These are phyloP conservation scores for Tangara arthus DNA, from an alignment of 2,797 vertebrate genomes.

Conservation along the genomic window DNA sequence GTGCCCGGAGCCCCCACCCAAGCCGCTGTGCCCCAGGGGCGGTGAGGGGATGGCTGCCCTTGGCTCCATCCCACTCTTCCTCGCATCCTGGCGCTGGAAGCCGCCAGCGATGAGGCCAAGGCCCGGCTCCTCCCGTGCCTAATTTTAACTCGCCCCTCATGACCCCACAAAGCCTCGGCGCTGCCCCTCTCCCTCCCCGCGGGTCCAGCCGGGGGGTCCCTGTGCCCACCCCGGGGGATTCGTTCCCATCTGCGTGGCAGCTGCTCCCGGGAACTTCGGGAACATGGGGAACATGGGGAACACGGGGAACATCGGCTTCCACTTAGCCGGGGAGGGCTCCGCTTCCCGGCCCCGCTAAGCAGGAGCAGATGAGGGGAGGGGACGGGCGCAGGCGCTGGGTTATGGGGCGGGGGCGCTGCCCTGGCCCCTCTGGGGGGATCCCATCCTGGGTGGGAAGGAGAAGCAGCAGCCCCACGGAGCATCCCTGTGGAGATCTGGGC, in stretches of 20 bases:
- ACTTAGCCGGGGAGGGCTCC: background rate
- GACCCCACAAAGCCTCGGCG: rapidly evolving
- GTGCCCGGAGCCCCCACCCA: background rate
- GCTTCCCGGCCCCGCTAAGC: constrained; percentile 15
- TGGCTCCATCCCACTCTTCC: rapidly evolving
- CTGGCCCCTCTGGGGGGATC: no score
- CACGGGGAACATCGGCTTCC: constrained; percentile 42
- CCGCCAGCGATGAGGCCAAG: background rate
- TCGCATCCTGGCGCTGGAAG: background rate
- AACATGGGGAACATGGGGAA: no score
- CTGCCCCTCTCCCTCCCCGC: background rate
- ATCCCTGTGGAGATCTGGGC: background rate
- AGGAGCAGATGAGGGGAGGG: constrained; percentile 44
- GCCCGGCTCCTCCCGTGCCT: background rate
- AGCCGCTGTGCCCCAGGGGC: rapidly evolving
- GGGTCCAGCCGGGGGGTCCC: background rate
- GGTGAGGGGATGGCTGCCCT: background rate
- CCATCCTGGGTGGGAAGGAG: background rate
- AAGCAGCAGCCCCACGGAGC: background rate
- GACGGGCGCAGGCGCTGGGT: rapidly evolving
- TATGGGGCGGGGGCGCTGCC: background rate
- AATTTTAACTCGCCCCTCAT: background rate
- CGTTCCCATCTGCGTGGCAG: background rate
- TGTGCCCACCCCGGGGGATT: rapidly evolving
- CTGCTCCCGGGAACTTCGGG: background rate